A percentile compares a stretch with the other conserved stretches of the same genome.
phyloP scores from a whole-genome alignment of 2,797 vertebrate genomes.

The Chrysocyon brachyurus region DNA sequence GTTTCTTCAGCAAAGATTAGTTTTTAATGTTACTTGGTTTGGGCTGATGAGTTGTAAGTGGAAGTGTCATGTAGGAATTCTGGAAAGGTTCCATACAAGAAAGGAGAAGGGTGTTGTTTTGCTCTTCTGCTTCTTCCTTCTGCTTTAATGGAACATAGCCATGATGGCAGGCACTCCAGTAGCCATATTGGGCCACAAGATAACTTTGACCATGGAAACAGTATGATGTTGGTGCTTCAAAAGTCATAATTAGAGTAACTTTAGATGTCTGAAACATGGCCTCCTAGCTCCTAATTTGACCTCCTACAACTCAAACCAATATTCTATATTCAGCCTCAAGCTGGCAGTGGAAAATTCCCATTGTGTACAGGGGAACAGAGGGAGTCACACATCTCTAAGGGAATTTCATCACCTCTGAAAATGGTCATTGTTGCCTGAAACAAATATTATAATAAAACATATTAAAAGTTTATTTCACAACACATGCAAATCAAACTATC shows the following conservation, averaged over 20 bases:
- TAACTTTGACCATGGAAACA: neutral
- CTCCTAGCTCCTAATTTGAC: neutral
- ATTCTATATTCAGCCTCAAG: neutral
- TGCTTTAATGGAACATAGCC: neutral
- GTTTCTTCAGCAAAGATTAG: neutral
- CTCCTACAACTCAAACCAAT: neutral
- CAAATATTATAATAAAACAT: neutral
- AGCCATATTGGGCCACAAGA: neutral
- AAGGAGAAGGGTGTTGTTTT: neutral
- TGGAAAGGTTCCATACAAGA: neutral
- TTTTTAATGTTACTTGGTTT: conserved; percentile 28
- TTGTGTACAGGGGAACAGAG: neutral
- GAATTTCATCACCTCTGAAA: neutral
- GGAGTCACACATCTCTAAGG: too few species aligned
- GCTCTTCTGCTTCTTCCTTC: neutral
- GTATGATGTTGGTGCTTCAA: neutral
- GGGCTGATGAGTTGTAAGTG: neutral
- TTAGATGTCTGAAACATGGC: neutral
- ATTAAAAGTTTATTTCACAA: neutral
- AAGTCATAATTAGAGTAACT: neutral
- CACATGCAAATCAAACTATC: neutral
- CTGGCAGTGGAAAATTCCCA: neutral
- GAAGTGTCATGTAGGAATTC: neutral
- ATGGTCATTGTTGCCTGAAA: neutral
- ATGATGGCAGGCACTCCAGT: neutral